Conservation (phyloP, 2,888 invertebrate species). For the Monochamus alternatus region DNA sequence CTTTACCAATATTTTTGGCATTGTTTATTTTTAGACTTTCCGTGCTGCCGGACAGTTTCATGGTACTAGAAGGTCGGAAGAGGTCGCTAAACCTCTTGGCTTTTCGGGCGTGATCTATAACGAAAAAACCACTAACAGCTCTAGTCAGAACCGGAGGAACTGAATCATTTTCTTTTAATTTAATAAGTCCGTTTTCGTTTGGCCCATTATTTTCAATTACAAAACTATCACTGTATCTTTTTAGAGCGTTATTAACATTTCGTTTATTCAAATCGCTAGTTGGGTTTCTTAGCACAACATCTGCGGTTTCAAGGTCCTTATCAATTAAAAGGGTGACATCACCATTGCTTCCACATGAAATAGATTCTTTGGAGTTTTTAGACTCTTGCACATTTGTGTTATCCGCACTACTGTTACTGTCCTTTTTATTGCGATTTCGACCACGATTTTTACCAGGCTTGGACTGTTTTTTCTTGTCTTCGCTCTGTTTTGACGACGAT, state of each 20-base stretch:
- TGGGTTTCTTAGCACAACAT: conserved; percentile 60
- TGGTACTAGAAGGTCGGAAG: conserved; percentile 58
- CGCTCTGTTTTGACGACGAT: conserved; percentile 49
- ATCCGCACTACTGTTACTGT: conserved; percentile 42
- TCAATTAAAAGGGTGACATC: conserved; percentile 50
- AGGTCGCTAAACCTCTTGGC: conserved; percentile 67
- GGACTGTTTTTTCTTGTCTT: conserved; percentile 50
- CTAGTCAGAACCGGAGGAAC: conserved; percentile 55
- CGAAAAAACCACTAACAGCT: conserved; percentile 64
- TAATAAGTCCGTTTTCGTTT: conserved; percentile 46
- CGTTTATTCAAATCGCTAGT: conserved; percentile 45
- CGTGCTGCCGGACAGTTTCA: conserved; percentile 59
- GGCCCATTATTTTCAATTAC: conserved; percentile 61
- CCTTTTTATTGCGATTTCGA: conserved; percentile 56
- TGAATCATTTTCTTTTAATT: conserved; percentile 51
- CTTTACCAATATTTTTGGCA: conserved; percentile 55
- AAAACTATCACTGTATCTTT: conserved; percentile 69
- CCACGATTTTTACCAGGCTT: conserved; percentile 55
- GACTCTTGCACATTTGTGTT: conserved; percentile 31
- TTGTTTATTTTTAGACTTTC: conserved; percentile 61
- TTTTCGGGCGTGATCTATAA: conserved; percentile 58
- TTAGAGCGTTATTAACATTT: conserved; percentile 53
- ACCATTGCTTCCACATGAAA: conserved; percentile 39
- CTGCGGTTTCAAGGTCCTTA: conserved; percentile 54
- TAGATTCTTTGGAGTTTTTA: conserved; percentile 26